Evolutionary conservation across 2,888 invertebrate species (phyloP).

Genomic region (Pherbina coryleti): DNA sequence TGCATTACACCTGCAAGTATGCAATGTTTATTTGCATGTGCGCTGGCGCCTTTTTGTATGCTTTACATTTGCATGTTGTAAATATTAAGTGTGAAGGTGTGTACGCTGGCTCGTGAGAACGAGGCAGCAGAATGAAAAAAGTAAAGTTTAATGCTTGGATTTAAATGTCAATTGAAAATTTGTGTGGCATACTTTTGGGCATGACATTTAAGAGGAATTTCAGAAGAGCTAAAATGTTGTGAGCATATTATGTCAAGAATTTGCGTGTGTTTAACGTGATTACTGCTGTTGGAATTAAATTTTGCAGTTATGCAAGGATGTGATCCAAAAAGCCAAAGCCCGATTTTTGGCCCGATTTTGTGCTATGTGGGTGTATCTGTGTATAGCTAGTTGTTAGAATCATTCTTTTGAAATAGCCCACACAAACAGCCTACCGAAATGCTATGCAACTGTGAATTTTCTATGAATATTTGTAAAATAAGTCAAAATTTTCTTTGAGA

Average conservation of each 20-base stretch:
- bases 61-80: conserved; percentile 12
- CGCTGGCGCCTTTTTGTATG: conserved; percentile 31
- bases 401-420: background rate
- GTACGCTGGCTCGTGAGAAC: background rate
- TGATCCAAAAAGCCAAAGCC: background rate
- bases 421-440: background rate
- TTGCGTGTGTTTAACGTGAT: no score
- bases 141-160: no score
- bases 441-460: conserved; percentile 2
- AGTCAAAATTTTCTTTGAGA: background rate
- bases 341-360: background rate
- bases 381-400: no score
- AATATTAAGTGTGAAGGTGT: conserved; percentile 25
- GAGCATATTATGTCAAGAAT: no score
- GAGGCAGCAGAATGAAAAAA: background rate
- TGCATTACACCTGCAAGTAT: conserved; percentile 40
- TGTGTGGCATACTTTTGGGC: conserved; percentile 6
- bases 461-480: background rate
- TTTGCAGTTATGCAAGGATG: background rate
- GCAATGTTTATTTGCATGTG: conserved; percentile 30
- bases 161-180: background rate
- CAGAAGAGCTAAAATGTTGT: no score
- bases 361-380: no score
- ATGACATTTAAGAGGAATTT: background rate
- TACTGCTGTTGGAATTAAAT: no score